Base-by-base conservation (phyloP, 2,888 invertebrate species). In the Antheraea yamamai region DNA sequence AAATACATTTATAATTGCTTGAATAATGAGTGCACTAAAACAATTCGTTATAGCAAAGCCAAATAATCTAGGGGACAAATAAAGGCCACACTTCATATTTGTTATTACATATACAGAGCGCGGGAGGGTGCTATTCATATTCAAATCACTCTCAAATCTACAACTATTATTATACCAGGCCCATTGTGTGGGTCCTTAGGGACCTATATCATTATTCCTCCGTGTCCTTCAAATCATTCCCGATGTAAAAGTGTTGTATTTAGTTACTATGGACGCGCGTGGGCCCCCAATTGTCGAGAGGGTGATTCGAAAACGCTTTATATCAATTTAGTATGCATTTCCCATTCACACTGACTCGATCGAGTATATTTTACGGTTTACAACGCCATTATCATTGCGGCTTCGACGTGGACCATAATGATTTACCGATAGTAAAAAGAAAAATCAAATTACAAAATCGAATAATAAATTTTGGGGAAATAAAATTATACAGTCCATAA, bases 91-190 rank as follows among this genome's bases (percentile, higher is more conserved):
- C 94, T 93, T 93, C 93, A 93, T 94, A 94, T 94, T 94, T 94
- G 94, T 94, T 94, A 94, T 94, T 93, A 91, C 88, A 90, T 90
- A 86, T 87, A 84, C 84, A 73, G 75, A 83, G 88, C 92, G 91
- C 94, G 91, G 92, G 93, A 94, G 94, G 94, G 93, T 85, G 86
- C 90, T 89, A 94, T 94, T 94, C 94, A 95, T 93, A 95, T 94
- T 94, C 92, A 94, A 94, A 94, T 94, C 88, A 92, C 92, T 93
- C 90, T 93, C 92, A 93, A 94, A 94, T 94, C 93, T 93, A 94
- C 93, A 93, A 94, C 94, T 94, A 94, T 94, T 94, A 95, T 95
- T 95, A 94, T 92, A 87, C 90, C 86, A 85, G 81, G 83, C 82
- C 89, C 90, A 93, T 94, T 94, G 93, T 94, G 89, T 88, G 78